Evolutionary conservation across 1,140 invertebrate genomes (phyloP).

Genomic region (Bombus huntii): DNA sequence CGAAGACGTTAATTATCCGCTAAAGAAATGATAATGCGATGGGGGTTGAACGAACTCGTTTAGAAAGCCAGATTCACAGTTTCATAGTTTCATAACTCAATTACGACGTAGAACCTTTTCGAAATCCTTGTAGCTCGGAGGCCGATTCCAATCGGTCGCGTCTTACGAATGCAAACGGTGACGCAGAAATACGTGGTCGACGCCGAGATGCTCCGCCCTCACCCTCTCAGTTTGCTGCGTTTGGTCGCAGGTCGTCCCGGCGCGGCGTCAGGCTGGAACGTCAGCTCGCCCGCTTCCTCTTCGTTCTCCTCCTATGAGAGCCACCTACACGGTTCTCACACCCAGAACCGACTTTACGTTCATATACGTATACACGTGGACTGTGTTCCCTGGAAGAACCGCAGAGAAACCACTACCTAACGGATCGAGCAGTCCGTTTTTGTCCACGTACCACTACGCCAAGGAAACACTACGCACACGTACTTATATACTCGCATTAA

Average conservation of each 20-base stretch:
- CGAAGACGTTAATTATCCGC: background rate
- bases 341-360: slow-evolving; percentile 31
- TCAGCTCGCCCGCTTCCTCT: slow-evolving; percentile 55
- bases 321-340: slow-evolving; percentile 67
- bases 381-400: slow-evolving; percentile 42
- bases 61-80: background rate
- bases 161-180: slow-evolving; percentile 37
- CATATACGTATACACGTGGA: slow-evolving; percentile 17
- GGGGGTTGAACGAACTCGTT: background rate
- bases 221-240: slow-evolving; percentile 34
- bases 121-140: background rate
- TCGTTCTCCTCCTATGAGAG: slow-evolving; percentile 49
- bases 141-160: slow-evolving; percentile 11
- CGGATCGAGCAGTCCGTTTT: slow-evolving; percentile 43
- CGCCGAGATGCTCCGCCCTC: slow-evolving; percentile 28
- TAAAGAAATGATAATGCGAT: no score
- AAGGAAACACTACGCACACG: slow-evolving; percentile 3
- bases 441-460: slow-evolving; percentile 44
- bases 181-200: slow-evolving; percentile 25
- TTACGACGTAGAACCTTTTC: background rate
- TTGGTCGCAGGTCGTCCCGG: slow-evolving; percentile 50
- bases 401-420: slow-evolving; percentile 53
- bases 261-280: slow-evolving; percentile 53
- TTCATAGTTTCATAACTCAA: background rate
- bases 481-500: background rate